These are phyloP conservation scores for Prinia subflava DNA, from an alignment of 2,113 vertebrate species.

Conservation along the genomic window DNA sequence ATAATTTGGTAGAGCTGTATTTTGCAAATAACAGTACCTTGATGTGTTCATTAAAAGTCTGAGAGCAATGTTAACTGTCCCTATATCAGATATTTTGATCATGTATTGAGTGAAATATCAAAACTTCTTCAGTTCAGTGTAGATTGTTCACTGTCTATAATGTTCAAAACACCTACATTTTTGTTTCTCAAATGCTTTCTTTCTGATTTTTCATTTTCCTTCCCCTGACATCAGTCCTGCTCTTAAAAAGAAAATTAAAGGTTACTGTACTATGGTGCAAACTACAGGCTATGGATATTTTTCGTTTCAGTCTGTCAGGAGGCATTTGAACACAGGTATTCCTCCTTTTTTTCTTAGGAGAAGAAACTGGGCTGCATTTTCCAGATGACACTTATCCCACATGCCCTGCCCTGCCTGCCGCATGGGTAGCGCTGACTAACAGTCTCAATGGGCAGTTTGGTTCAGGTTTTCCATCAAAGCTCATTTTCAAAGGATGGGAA, in stretches of 20 bases:
- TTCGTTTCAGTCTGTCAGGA: not conserved
- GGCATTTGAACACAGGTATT: not conserved
- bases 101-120: not conserved
- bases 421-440: not conserved
- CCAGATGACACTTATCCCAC: rapidly evolving
- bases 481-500: not conserved
- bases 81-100: not conserved
- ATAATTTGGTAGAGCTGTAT: not conserved
- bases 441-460: not conserved
- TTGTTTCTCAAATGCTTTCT: not conserved
- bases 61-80: not conserved
- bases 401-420: not conserved
- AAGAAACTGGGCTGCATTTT: not conserved
- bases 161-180: not conserved
- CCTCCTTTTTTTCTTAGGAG: not conserved
- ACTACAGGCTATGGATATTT: not conserved
- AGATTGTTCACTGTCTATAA: not conserved
- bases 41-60: not conserved
- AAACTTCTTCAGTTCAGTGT: not conserved
- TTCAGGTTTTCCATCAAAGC: not conserved
- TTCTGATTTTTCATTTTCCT: not conserved
- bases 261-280: rapidly evolving
- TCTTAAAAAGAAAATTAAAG: not conserved
- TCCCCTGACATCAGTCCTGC: not conserved
- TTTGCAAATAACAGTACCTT: not conserved